These are phyloP conservation scores for Tenthredo livida DNA, from an alignment of 2,888 invertebrate species.

Conservation along the genomic window DNA sequence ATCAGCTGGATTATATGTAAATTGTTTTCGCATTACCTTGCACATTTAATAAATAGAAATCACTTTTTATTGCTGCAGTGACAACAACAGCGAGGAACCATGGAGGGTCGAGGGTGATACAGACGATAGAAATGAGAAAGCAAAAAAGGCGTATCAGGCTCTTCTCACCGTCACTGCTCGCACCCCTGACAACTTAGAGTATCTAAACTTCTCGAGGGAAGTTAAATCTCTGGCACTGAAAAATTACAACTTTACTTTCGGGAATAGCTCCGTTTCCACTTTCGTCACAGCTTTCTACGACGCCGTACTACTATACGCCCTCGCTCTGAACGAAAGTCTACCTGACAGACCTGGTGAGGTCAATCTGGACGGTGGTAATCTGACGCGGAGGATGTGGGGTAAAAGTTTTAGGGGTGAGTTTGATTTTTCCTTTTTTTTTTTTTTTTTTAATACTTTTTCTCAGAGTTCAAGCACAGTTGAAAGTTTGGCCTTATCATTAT, in stretches of 20 bases:
- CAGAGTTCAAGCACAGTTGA: neutral
- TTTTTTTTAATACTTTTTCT: neutral
- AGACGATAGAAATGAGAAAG: slow-evolving; percentile 89
- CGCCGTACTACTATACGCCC: slow-evolving; percentile 95
- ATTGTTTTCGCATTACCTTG: slow-evolving; percentile 22
- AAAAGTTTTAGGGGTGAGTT: slow-evolving; percentile 88
- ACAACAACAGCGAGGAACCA: slow-evolving; percentile 82
- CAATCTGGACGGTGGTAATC: slow-evolving; percentile 89
- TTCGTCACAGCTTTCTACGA: slow-evolving; percentile 98
- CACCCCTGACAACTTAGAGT: slow-evolving; percentile 88
- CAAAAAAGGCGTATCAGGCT: slow-evolving; percentile 91
- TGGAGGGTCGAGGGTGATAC: slow-evolving; percentile 93
- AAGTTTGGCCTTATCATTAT: neutral
- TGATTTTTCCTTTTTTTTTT: neutral
- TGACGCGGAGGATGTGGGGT: slow-evolving; percentile 93
- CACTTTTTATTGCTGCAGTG: slow-evolving; percentile 62
- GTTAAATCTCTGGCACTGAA: slow-evolving; percentile 85
- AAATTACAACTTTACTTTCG: slow-evolving; percentile 87
- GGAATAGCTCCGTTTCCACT: slow-evolving; percentile 90
- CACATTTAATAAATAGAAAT: slow-evolving; percentile 16
- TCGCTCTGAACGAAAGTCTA: slow-evolving; percentile 94
- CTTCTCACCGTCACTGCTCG: slow-evolving; percentile 93
- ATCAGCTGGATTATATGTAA: neutral
- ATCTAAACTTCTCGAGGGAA: slow-evolving; percentile 87
- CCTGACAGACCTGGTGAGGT: slow-evolving; percentile 72